Conservation (phyloP, 2,797 vertebrate species). For the Zonotrichia albicollis region DNA sequence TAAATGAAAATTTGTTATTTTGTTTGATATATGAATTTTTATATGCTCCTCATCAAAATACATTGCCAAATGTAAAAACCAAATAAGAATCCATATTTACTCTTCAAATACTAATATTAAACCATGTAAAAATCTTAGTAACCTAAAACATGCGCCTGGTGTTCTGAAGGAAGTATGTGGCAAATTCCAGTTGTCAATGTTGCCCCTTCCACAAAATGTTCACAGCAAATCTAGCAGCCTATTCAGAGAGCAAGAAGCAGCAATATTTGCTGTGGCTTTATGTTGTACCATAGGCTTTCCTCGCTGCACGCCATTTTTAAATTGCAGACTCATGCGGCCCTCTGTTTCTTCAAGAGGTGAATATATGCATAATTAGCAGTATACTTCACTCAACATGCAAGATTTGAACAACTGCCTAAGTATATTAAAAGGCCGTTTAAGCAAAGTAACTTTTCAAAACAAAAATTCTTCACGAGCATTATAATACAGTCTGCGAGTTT, state of each 20-base stretch:
- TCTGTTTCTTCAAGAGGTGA: background rate
- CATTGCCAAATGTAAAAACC: background rate
- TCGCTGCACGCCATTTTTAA: background rate
- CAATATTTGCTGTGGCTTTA: background rate
- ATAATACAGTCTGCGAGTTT: slow-evolving; percentile 31
- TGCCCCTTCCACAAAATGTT: background rate
- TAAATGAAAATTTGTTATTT: background rate
- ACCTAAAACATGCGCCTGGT: background rate
- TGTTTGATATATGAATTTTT: background rate
- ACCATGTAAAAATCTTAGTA: background rate
- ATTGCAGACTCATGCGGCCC: background rate
- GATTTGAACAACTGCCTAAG: background rate
- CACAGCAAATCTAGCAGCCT: background rate
- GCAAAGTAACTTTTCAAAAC: slow-evolving; percentile 30
- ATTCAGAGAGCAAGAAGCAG: background rate
- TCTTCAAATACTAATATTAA: background rate
- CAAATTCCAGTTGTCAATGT: background rate
- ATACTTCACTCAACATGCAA: background rate
- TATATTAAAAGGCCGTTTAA: slow-evolving; percentile 17
- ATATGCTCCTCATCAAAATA: background rate
- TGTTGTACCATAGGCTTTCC: background rate
- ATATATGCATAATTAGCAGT: background rate
- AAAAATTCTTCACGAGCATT: slow-evolving; percentile 40
- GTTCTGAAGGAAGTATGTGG: background rate
- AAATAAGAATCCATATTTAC: background rate